A percentile compares a stretch with the other conserved stretches of the same genome.
phyloP scores from a whole-genome alignment of 2,888 invertebrate genomes.

The Neoscelio sp. region DNA sequence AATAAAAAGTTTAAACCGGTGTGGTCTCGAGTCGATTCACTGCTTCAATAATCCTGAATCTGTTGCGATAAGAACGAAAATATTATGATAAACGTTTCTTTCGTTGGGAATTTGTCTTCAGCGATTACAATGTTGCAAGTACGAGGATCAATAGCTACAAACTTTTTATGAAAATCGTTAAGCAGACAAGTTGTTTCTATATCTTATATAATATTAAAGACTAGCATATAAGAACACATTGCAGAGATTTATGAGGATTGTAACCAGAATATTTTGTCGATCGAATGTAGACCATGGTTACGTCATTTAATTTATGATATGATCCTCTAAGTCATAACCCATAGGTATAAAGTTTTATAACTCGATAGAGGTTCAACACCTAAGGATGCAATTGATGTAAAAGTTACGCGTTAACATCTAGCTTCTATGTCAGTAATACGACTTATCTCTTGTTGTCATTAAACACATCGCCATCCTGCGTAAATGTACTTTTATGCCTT shows the following conservation, averaged over 20 bases:
- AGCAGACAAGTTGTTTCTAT: background rate
- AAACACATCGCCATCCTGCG: background rate
- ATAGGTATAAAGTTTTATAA: slow-evolving; percentile 70
- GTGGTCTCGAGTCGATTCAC: slow-evolving; percentile 17
- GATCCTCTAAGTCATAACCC: slow-evolving; percentile 68
- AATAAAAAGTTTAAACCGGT: slow-evolving; percentile 35
- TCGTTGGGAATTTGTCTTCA: slow-evolving; percentile 17
- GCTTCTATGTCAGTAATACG: slow-evolving; percentile 53
- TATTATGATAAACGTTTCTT: slow-evolving; percentile 28
- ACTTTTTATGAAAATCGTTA: background rate
- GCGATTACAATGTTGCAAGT: slow-evolving; percentile 8
- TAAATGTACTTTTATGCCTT: too few relatives aligned
- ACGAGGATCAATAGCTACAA: background rate
- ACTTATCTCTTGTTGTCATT: slow-evolving; percentile 20
- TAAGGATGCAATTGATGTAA: slow-evolving; percentile 59
- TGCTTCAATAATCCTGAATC: slow-evolving; percentile 22
- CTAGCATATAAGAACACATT: slow-evolving; percentile 45
- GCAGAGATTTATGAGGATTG: slow-evolving; percentile 43
- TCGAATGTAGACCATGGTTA: slow-evolving; percentile 68
- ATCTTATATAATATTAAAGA: background rate
- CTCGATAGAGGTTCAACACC: slow-evolving; percentile 59
- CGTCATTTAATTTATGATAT: slow-evolving; percentile 70
- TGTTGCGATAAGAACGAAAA: slow-evolving; percentile 30
- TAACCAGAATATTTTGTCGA: slow-evolving; percentile 52
- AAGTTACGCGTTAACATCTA: slow-evolving; percentile 56